These are phyloP conservation scores for Ethmia dodecea DNA, from an alignment of 2,888 invertebrate species.

Conservation along the genomic window DNA sequence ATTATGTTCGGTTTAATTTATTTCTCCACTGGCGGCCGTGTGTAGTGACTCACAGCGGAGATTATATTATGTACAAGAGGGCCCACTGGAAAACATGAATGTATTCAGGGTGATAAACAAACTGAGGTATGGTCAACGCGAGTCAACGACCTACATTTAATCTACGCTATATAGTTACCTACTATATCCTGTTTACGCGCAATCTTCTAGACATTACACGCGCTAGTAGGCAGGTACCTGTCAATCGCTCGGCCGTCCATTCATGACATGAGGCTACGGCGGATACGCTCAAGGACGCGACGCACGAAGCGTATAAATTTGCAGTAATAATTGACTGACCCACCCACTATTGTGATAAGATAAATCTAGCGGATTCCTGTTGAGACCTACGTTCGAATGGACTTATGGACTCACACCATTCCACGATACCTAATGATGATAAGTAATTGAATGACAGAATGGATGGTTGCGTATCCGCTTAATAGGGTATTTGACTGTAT, in stretches of 20 bases:
- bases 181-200: constrained; percentile 4
- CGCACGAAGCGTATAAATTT: constrained; percentile 18
- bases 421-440: too few species aligned
- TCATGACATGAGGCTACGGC: constrained; percentile 29
- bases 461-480: too few species aligned
- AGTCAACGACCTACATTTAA: constrained; percentile 1
- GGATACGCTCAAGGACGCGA: constrained; percentile 58
- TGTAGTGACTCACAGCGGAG: background rate
- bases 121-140: background rate
- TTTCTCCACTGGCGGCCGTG: background rate
- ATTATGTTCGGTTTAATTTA: background rate
- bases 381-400: too few species aligned
- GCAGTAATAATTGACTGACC: too few species aligned
- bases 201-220: background rate
- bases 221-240: background rate
- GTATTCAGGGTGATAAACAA: constrained; percentile 6
- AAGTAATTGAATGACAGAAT: too few species aligned
- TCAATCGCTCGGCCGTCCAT: constrained; percentile 21
- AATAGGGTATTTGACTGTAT: too few species aligned
- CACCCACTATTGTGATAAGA: too few species aligned
- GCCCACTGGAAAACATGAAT: background rate
- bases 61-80: background rate
- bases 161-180: background rate
- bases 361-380: too few species aligned
- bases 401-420: too few species aligned